These are phyloP conservation scores for Aurelia sp. DNA, from an alignment of 30 jellyfish, hydroid and myxozoan genomes.

Conservation along the genomic window DNA sequence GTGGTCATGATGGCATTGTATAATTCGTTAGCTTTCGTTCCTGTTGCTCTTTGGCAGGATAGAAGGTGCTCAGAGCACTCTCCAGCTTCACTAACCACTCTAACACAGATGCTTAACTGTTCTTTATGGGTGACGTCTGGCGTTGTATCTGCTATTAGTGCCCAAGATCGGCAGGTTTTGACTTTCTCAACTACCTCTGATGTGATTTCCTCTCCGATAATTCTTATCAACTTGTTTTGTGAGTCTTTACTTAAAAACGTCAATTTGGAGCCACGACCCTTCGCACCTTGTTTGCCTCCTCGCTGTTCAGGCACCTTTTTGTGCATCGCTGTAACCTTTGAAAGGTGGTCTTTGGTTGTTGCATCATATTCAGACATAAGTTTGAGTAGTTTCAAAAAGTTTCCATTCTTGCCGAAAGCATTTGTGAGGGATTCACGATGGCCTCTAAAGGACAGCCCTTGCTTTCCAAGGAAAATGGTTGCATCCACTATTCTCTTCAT, in stretches of 20 bases:
- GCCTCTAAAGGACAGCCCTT: constrained; percentile 53
- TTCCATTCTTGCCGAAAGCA: constrained; percentile 40
- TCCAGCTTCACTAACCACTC: constrained; percentile 45
- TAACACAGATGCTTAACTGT: constrained; percentile 38
- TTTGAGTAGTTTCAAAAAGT: constrained; percentile 64
- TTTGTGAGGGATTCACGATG: constrained; percentile 61
- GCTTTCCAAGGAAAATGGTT: constrained; percentile 49
- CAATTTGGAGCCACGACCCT: constrained; percentile 57
- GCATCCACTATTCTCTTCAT: constrained; percentile 50
- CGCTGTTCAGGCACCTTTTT: constrained; percentile 51
- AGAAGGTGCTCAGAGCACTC: constrained; percentile 46
- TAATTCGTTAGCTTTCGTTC: constrained; percentile 52
- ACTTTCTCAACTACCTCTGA: constrained; percentile 29
- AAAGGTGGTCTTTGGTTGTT: constrained; percentile 50
- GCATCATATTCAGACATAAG: constrained; percentile 52
- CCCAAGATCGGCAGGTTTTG: constrained; percentile 59
- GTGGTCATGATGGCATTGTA: constrained; percentile 40
- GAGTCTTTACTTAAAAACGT: constrained; percentile 55
- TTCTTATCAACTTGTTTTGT: constrained; percentile 29
- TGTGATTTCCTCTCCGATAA: constrained; percentile 38
- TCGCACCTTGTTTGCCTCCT: constrained; percentile 56
- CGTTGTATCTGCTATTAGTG: constrained; percentile 54
- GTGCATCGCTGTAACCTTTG: constrained; percentile 56
- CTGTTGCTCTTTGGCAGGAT: constrained; percentile 53
- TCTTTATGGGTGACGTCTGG: constrained; percentile 32